Percentiles rank a stretch among this genome's conserved stretches.
phyloP scores from a whole-genome alignment of 2,797 vertebrate species.

The Vespertilio murinus region DNA sequence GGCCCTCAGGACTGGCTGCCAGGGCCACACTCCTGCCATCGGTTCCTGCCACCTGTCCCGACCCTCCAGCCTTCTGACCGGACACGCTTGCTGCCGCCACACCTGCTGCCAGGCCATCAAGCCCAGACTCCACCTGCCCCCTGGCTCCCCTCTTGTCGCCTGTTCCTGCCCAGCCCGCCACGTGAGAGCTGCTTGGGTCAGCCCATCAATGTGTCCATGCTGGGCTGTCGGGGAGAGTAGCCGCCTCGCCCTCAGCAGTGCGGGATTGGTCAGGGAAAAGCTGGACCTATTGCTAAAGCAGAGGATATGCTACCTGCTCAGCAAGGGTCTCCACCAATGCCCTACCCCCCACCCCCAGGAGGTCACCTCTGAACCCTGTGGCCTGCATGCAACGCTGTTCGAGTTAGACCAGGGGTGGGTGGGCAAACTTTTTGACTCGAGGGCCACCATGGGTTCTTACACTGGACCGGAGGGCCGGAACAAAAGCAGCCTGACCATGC shows the following conservation, averaged over 20 bases:
- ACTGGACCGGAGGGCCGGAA: too few relatives aligned
- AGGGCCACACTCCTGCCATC: neutral
- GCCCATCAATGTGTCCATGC: neutral
- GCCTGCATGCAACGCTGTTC: neutral
- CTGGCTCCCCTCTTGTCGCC: neutral
- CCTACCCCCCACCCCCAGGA: rapidly evolving
- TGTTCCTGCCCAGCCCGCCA: neutral
- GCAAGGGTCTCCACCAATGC: neutral
- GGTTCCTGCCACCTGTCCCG: neutral
- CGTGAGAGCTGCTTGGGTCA: neutral
- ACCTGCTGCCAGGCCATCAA: neutral
- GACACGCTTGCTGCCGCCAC: neutral
- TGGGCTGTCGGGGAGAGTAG: neutral
- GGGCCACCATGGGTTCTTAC: too few relatives aligned
- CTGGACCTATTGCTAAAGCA: neutral
- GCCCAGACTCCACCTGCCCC: neutral
- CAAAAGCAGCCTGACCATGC: too few relatives aligned
- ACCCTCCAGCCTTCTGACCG: neutral
- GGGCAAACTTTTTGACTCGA: too few relatives aligned
- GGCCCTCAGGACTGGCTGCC: neutral
- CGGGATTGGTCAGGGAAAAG: neutral
- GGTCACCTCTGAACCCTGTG: too few relatives aligned
- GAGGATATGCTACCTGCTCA: neutral
- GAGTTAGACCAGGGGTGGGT: too few relatives aligned
- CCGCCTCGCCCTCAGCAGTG: rapidly evolving